Conservation (phyloP, 2,797 vertebrate genomes). For the Natrix natrix region DNA sequence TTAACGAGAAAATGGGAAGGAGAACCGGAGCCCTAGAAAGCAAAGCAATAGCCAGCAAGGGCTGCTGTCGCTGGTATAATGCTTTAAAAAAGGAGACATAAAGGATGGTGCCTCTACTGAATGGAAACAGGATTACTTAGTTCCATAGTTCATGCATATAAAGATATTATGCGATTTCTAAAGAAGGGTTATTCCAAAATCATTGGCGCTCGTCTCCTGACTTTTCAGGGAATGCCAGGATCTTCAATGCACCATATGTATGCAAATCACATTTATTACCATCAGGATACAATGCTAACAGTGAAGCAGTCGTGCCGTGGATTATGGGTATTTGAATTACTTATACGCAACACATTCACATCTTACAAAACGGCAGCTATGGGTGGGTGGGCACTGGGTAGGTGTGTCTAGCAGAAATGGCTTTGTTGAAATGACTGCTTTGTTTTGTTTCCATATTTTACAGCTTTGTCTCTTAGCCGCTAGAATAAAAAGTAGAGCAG, state of each 20-base stretch:
- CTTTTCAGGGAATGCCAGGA: not conserved
- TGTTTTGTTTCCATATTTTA: not conserved
- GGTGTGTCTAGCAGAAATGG: not conserved
- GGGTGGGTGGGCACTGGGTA: too few species aligned
- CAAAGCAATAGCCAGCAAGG: not conserved
- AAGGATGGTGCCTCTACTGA: not conserved
- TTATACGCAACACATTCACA: not conserved
- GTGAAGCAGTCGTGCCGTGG: not conserved
- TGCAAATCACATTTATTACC: not conserved
- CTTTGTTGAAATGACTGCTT: not conserved
- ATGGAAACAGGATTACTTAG: not conserved
- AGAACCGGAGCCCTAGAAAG: not conserved
- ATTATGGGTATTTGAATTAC: not conserved
- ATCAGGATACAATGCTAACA: not conserved
- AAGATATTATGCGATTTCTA: not conserved
- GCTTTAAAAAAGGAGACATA: not conserved
- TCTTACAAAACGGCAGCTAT: not conserved
- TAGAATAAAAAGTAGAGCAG: not conserved
- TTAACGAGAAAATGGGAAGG: not conserved
- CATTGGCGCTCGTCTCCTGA: not conserved
- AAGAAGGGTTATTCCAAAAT: slow-evolving; percentile 5
- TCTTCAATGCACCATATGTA: slow-evolving; percentile 9
- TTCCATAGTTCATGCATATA: not conserved
- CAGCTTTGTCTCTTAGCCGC: not conserved
- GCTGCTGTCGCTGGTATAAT: not conserved